phyloP scores from a whole-genome alignment of 2,797 vertebrate genomes.

The Borostomias antarcticus region DNA sequence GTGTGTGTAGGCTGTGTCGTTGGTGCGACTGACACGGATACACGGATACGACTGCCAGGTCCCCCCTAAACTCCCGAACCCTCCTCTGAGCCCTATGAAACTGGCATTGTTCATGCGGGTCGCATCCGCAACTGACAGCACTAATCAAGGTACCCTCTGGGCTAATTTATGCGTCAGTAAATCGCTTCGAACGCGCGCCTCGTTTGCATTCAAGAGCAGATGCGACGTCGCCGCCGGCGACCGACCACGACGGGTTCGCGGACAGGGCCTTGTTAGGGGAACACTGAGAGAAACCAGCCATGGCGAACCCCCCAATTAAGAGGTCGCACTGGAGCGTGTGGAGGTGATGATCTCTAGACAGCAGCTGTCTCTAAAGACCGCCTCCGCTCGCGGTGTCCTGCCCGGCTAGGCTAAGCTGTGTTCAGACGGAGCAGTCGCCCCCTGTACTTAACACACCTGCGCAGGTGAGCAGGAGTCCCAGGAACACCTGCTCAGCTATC shows the following conservation, averaged over 20 bases:
- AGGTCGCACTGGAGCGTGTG: not conserved
- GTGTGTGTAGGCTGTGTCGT: not conserved
- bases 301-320: not conserved
- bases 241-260: no score
- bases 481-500: not conserved
- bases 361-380: constrained; percentile 6
- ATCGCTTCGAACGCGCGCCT: not conserved
- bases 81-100: not conserved
- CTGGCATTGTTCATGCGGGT: not conserved
- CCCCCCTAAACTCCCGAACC: not conserved
- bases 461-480: constrained; percentile 3
- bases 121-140: not conserved
- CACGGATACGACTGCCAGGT: not conserved
- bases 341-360: not conserved
- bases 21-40: not conserved
- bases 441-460: constrained; percentile 9
- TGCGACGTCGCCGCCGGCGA: no score
- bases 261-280: no score
- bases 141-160: not conserved
- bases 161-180: not conserved
- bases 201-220: not conserved
- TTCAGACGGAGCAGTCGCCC: not conserved
- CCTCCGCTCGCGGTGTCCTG: not conserved
- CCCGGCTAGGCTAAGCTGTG: not conserved
- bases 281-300: not conserved